These are phyloP conservation scores for Hartigia nigra DNA, from an alignment of 2,888 invertebrate species.

Conservation along the genomic window DNA sequence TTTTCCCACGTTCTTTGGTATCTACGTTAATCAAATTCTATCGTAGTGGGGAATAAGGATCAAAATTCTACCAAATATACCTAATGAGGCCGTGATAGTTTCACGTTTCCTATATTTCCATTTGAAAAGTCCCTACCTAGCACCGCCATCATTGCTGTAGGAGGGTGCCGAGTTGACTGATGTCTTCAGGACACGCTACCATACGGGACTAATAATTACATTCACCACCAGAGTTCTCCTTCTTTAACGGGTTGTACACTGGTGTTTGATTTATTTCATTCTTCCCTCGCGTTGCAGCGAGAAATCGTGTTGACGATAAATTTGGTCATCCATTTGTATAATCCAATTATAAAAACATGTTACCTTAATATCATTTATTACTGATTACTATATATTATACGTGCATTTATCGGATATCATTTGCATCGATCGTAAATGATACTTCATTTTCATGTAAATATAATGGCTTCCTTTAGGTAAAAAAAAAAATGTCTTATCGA, in stretches of 20 bases:
- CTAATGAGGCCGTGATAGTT: background rate
- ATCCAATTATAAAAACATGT: background rate
- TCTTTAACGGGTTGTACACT: background rate
- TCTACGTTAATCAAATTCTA: background rate
- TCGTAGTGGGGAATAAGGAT: conserved; percentile 30
- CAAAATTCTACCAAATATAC: background rate
- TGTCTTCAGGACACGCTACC: conserved; percentile 29
- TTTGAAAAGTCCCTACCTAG: background rate
- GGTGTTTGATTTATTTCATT: background rate
- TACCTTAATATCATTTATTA: background rate
- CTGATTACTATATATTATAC: background rate
- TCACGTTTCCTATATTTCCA: background rate
- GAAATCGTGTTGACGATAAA: background rate
- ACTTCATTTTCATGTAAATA: background rate
- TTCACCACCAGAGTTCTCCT: conserved; percentile 12
- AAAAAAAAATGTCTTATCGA: background rate
- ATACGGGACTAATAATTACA: conserved; percentile 23
- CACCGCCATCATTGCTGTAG: background rate
- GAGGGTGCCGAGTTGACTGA: conserved; percentile 20
- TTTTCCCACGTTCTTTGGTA: background rate
- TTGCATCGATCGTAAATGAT: background rate
- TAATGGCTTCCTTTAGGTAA: background rate
- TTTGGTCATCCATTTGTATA: background rate
- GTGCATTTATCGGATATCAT: background rate
- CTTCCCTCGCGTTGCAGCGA: background rate